A percentile compares a stretch with the other conserved stretches of the same genome.
Conservation (phyloP, 2,113 vertebrate species). For the Gobius niger region DNA sequence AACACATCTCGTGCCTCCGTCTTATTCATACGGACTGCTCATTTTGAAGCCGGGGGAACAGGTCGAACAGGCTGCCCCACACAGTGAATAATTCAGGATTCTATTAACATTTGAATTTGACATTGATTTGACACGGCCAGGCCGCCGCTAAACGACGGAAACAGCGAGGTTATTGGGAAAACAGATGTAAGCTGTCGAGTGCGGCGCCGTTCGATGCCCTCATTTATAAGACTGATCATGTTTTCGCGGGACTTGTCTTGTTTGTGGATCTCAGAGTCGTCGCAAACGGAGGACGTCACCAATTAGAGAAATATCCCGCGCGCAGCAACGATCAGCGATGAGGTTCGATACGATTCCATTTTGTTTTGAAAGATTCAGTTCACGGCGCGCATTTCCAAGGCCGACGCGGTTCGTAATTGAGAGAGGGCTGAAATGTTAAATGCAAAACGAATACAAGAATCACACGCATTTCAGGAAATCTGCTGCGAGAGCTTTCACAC, state of each 20-base stretch:
- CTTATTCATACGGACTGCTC: conserved; percentile 63
- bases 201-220: conserved; percentile 39
- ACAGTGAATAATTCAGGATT: conserved; percentile 78
- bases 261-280: neutral
- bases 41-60: conserved; percentile 59
- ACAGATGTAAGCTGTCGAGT: conserved; percentile 31
- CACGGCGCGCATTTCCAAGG: no score
- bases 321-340: no score
- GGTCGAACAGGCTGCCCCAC: conserved; percentile 73
- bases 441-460: no score
- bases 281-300: no score
- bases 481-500: conserved; percentile 35
- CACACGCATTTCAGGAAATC: neutral
- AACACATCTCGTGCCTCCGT: conserved; percentile 36
- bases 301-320: no score
- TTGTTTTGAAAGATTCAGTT: no score
- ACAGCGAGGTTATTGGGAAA: conserved; percentile 23
- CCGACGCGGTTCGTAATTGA: no score
- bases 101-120: conserved; percentile 82
- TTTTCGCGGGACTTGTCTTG: conserved; percentile 22
- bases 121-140: conserved; percentile 76
- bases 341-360: no score
- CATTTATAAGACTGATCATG: neutral
- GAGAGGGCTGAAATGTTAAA: no score
- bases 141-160: conserved; percentile 52